phyloP scores from a whole-genome alignment of 2,113 vertebrate species.

The Pseudonaja textilis region DNA sequence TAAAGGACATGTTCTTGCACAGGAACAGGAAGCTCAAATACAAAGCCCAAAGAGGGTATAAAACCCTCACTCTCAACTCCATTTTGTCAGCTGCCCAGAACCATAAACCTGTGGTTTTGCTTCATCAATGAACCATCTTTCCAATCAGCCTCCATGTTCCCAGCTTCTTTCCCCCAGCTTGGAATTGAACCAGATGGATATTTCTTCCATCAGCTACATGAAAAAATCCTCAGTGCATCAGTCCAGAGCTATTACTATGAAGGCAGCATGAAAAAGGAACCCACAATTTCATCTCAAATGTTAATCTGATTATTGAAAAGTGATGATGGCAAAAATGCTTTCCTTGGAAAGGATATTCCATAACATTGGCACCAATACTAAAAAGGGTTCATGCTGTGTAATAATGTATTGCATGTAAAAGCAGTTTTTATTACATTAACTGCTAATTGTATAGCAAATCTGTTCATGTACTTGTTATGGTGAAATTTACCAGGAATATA shows the following conservation, averaged over 20 bases:
- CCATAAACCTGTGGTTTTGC: too few species aligned
- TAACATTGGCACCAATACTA: neutral
- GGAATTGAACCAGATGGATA: too few species aligned
- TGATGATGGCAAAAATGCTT: neutral
- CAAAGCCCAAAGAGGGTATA: too few species aligned
- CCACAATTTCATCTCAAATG: neutral
- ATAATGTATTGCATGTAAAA: neutral
- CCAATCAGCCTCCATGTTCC: too few species aligned
- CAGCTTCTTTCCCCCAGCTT: too few species aligned
- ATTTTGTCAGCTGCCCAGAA: too few species aligned
- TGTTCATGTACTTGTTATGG: neutral
- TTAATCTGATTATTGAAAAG: neutral
- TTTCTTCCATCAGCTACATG: too few species aligned
- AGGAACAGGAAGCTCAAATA: too few species aligned
- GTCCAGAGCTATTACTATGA: neutral
- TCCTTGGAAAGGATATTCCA: neutral
- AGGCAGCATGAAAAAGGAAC: neutral
- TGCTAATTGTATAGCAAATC: neutral
- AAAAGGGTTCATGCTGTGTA: neutral
- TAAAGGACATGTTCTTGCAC: too few species aligned
- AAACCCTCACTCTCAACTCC: too few species aligned
- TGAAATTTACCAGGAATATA: neutral
- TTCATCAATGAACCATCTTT: too few species aligned
- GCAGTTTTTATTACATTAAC: neutral
- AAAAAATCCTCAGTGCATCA: neutral